These are phyloP conservation scores for Adineta ricciae DNA, from an alignment of 2,888 invertebrate species.

Conservation along the genomic window DNA sequence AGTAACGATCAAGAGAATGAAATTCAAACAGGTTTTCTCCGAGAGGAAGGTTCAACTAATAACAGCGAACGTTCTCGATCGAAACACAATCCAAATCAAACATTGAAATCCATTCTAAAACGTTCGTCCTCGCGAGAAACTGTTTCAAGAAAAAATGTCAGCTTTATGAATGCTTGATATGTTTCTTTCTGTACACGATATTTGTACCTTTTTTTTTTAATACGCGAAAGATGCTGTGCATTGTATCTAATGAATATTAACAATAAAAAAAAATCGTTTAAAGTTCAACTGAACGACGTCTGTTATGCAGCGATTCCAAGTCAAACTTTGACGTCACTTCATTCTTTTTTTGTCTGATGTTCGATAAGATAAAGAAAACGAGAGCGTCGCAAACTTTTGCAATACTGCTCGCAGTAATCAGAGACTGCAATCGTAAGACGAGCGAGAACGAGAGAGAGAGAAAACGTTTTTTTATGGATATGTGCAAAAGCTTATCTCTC, in stretches of 20 bases:
- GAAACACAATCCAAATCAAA: not conserved
- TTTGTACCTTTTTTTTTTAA: not conserved
- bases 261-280: not conserved
- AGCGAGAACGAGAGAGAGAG: not conserved
- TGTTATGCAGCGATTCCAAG: not conserved
- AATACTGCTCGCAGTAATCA: not conserved
- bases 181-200: not conserved
- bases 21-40: not conserved
- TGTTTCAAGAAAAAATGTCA: conserved; percentile 17
- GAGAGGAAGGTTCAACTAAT: not conserved
- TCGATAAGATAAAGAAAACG: not conserved
- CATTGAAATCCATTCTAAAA: conserved; percentile 10
- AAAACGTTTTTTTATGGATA: conserved; percentile 13
- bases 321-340: not conserved
- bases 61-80: not conserved
- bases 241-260: not conserved
- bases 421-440: not conserved
- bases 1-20: not conserved
- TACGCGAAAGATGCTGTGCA: not conserved
- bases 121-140: not conserved
- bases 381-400: not conserved
- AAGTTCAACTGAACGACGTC: not conserved
- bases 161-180: conserved; percentile 1
- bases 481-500: not conserved
- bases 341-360: not conserved